These are phyloP conservation scores for Cyprinodon brontotheroides DNA, from an alignment of 2,113 vertebrate species.

Conservation along the genomic window DNA sequence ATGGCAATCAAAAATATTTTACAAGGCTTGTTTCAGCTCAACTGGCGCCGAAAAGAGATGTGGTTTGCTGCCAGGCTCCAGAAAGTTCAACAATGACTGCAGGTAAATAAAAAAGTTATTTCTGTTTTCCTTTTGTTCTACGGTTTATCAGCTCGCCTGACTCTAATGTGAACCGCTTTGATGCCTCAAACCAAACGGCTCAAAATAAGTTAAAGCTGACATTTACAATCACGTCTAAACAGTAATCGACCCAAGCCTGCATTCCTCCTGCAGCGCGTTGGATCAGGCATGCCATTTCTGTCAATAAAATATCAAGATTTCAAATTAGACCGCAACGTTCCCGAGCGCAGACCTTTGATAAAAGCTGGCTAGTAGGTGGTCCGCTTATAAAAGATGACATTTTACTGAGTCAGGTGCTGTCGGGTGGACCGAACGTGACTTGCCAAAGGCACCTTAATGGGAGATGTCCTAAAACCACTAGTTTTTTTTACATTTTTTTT, in stretches of 20 bases:
- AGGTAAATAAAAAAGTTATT: conserved; percentile 21
- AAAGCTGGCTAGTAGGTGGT: conserved; percentile 18
- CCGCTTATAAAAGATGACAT: conserved; percentile 35
- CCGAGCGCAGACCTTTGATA: conserved; percentile 15
- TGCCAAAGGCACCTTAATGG: not conserved
- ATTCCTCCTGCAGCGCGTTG: conserved; percentile 14
- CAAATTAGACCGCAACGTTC: conserved; percentile 2
- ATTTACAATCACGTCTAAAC: conserved; percentile 39
- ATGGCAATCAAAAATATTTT: not conserved
- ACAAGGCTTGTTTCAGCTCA: conserved; percentile 11
- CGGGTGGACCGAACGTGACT: not conserved
- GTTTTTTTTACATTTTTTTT: not conserved
- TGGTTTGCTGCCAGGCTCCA: not conserved
- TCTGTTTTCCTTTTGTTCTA: not conserved
- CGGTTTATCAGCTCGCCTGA: conserved; percentile 10
- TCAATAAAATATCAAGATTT: conserved; percentile 49
- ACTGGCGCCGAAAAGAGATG: not conserved
- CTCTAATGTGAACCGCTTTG: conserved; percentile 8
- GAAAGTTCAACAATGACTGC: conserved; percentile 14
- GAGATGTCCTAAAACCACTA: not conserved
- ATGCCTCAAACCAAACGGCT: conserved; percentile 5
- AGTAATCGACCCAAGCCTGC: not conserved
- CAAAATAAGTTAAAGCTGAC: conserved; percentile 35
- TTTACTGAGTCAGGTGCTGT: not conserved
- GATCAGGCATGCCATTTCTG: conserved; percentile 4